phyloP scores from a whole-genome alignment of 2,797 vertebrate species.

The Pangasius larnaudii region DNA sequence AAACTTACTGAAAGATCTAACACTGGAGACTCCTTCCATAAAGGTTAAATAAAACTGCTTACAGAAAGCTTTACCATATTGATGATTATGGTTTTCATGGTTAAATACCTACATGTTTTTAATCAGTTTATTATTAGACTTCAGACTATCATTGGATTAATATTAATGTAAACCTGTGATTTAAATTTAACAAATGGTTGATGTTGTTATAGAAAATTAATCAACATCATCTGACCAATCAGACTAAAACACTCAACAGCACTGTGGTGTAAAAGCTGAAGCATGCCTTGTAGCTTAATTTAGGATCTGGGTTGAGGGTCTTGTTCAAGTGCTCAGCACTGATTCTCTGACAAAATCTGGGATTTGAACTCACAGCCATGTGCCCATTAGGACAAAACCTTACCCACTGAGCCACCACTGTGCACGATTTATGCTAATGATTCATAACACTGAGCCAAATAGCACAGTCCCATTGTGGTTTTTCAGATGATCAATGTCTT shows the following conservation, averaged over 20 bases:
- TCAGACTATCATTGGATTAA: neutral
- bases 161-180: neutral
- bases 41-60: neutral
- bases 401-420: neutral
- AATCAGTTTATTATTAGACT: neutral
- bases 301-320: neutral
- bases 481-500: constrained; percentile 18
- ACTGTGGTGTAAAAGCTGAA: neutral
- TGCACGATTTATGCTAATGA: constrained; percentile 16
- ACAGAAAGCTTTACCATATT: neutral
- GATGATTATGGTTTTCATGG: neutral
- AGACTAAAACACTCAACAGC: neutral
- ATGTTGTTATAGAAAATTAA: neutral
- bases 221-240: neutral
- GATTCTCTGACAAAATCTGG: neutral
- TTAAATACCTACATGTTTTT: neutral
- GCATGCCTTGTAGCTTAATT: neutral
- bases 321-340: neutral
- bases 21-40: neutral
- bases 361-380: neutral
- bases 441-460: constrained; percentile 18
- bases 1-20: neutral
- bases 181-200: neutral
- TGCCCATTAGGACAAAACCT: neutral
- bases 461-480: constrained; percentile 12